phyloP scores from a whole-genome alignment of 2,113 vertebrate species.

The Dromas ardeola region DNA sequence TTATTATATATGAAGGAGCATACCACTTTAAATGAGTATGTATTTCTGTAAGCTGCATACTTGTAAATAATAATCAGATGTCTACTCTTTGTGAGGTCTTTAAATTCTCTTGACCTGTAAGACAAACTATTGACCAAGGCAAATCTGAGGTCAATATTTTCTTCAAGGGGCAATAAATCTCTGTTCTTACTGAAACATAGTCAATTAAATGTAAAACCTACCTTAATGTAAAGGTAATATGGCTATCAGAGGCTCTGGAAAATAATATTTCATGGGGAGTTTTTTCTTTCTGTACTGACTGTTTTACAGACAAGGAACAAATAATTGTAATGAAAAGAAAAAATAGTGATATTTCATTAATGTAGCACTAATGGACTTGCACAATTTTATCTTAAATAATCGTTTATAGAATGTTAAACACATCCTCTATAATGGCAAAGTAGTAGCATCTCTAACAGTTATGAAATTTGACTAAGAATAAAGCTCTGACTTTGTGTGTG shows the following conservation, averaged over 20 bases:
- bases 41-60: not conserved
- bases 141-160: slow-evolving; percentile 9
- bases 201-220: not conserved
- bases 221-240: not conserved
- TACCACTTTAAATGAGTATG: not conserved
- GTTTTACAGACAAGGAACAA: not conserved
- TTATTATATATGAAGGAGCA: not conserved
- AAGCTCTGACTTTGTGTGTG: not conserved
- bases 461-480: not conserved
- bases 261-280: not conserved
- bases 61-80: not conserved
- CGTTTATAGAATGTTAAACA: not conserved
- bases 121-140: not conserved
- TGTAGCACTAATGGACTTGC: not conserved
- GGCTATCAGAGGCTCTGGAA: not conserved
- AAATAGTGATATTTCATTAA: not conserved
- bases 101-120: slow-evolving; percentile 3
- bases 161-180: not conserved
- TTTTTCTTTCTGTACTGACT: not conserved
- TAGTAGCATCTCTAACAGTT: not conserved
- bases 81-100: not conserved
- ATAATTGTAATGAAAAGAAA: not conserved
- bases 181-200: not conserved
- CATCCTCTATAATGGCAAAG: not conserved
- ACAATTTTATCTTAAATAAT: not conserved